Evolutionary conservation across 2,797 vertebrate genomes (phyloP).

Genomic region (Lepus townsendii): DNA sequence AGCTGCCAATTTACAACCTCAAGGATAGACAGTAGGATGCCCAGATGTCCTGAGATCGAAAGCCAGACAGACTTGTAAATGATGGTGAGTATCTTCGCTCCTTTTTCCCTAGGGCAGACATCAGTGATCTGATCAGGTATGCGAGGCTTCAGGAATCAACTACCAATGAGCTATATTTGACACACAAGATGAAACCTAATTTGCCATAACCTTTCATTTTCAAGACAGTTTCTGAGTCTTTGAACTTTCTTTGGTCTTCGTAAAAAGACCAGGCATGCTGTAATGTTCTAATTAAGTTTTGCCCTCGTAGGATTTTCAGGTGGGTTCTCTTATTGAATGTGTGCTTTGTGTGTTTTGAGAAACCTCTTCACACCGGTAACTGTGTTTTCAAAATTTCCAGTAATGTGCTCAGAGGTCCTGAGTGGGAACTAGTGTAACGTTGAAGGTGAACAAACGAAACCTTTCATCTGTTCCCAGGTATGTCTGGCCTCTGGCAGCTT

Average conservation of each 20-base stretch:
- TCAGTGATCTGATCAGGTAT: slow-evolving; percentile 23
- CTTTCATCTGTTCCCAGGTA: slow-evolving; percentile 82
- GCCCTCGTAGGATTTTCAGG: slow-evolving; percentile 70
- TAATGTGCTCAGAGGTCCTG: slow-evolving; percentile 75
- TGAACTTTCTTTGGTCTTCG: slow-evolving; percentile 73
- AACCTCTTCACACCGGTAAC: slow-evolving; percentile 76
- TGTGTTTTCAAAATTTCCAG: slow-evolving; percentile 78
- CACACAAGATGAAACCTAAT: slow-evolving; percentile 44
- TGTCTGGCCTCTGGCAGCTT: slow-evolving; percentile 75
- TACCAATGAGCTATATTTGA: slow-evolving; percentile 36
- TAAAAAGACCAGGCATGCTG: slow-evolving; percentile 59
- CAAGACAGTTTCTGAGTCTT: slow-evolving; percentile 63
- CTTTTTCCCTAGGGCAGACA: neutral
- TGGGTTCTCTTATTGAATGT: slow-evolving; percentile 77
- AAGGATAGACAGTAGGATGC: slow-evolving; percentile 35
- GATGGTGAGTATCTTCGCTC: slow-evolving; percentile 9
- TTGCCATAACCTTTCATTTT: slow-evolving; percentile 69
- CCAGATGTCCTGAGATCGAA: slow-evolving; percentile 38
- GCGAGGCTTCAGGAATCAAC: slow-evolving; percentile 16
- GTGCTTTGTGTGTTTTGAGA: slow-evolving; percentile 79
- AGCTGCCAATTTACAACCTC: slow-evolving; percentile 46
- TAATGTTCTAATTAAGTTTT: slow-evolving; percentile 69
- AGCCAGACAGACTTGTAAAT: slow-evolving; percentile 28
- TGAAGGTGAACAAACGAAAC: slow-evolving; percentile 75
- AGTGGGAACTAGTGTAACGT: slow-evolving; percentile 70